Conservation (phyloP, 1,140 invertebrate genomes). For the Eriocheir sinensis region DNA sequence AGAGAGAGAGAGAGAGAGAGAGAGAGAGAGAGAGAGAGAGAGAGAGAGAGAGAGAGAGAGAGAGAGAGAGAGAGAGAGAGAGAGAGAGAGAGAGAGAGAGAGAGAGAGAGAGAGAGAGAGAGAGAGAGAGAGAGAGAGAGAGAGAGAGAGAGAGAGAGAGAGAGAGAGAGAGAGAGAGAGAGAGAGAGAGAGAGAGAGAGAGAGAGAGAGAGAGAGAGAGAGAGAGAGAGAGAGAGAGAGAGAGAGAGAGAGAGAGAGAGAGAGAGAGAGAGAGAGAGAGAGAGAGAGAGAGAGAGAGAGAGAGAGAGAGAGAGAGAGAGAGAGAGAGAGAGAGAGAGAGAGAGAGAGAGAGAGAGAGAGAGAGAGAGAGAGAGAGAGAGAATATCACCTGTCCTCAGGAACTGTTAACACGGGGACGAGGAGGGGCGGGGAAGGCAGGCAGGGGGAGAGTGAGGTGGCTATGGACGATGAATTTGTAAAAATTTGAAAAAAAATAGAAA, state of each 20-base stretch:
- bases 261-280: conserved; percentile 49
- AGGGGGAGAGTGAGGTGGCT: no score
- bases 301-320: conserved; percentile 16
- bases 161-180: neutral
- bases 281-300: conserved; percentile 25
- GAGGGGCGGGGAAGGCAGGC: no score
- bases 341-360: conserved; percentile 22
- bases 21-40: neutral
- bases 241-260: conserved; percentile 32
- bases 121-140: neutral
- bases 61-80: neutral
- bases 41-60: neutral
- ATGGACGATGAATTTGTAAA: no score
- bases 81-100: neutral
- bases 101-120: neutral
- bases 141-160: neutral
- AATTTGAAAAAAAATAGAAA: no score
- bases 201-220: conserved; percentile 10
- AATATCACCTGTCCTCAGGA: no score
- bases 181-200: neutral
- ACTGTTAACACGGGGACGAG: no score
- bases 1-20: no score
- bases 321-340: conserved; percentile 22
- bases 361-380: conserved; percentile 10
- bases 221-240: neutral